phyloP scores from a whole-genome alignment of 2,113 vertebrate genomes.

The Platycercus adscitus region DNA sequence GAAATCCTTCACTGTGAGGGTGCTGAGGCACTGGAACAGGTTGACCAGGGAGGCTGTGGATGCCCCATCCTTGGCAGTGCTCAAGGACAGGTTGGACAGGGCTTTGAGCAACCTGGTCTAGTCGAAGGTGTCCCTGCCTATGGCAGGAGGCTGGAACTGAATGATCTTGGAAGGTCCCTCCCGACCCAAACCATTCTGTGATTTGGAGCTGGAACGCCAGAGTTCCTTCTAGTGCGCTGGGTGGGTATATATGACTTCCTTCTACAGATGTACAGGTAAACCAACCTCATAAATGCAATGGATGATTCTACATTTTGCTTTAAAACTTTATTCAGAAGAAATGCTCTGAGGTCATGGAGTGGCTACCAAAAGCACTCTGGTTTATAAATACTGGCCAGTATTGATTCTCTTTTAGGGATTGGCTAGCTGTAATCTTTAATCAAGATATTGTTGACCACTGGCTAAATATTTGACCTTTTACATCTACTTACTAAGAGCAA shows the following conservation, averaged over 20 bases:
- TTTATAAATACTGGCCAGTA: neutral
- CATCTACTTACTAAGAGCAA: neutral
- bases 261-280: neutral
- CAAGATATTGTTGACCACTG: neutral
- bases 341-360: neutral
- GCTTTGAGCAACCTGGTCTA: neutral
- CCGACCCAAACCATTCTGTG: neutral
- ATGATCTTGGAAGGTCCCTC: neutral
- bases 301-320: neutral
- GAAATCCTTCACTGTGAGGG: neutral
- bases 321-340: neutral
- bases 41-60: neutral
- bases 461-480: neutral
- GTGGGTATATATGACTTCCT: neutral
- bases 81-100: neutral
- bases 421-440: neutral
- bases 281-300: neutral
- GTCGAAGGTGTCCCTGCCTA: neutral
- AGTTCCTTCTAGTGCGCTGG: neutral
- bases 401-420: neutral
- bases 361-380: neutral
- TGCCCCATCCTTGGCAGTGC: neutral
- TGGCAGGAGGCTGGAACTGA: neutral
- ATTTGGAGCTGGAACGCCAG: neutral
- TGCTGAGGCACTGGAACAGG: neutral